Evolutionary conservation across 2,797 vertebrate genomes (phyloP).

Genomic region (Acrossocheilus wenchowensis): DNA sequence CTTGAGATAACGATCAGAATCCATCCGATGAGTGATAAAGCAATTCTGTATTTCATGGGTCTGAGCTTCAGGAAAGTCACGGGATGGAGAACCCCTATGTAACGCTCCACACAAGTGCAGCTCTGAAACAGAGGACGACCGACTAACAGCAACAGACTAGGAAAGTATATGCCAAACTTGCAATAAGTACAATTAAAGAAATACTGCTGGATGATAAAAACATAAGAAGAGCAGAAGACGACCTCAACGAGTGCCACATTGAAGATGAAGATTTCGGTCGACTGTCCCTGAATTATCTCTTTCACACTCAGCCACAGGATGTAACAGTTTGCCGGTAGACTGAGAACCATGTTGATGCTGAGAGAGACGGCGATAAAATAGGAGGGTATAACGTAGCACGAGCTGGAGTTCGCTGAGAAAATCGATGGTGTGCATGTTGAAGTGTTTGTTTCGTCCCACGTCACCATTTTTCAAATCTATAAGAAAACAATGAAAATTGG

Average conservation of each 20-base stretch:
- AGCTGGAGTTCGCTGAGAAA: neutral
- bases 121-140: constrained; percentile 36
- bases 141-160: neutral
- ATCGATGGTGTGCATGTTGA: neutral
- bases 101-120: constrained; percentile 24
- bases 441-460: neutral
- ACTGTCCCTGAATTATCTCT: constrained; percentile 22
- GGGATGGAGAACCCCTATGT: constrained; percentile 23
- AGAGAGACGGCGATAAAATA: neutral
- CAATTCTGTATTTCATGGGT: constrained; percentile 25
- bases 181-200: constrained; percentile 15
- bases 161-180: neutral
- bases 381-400: neutral
- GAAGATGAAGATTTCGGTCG: constrained; percentile 19
- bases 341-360: constrained; percentile 9
- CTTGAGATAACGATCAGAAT: constrained; percentile 9
- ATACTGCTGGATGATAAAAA: constrained; percentile 1
- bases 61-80: constrained; percentile 26
- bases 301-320: constrained; percentile 14
- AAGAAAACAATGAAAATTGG: neutral
- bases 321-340: constrained; percentile 29
- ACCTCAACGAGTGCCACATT: constrained; percentile 3
- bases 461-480: constrained; percentile 11
- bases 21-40: neutral
- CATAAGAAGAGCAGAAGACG: neutral